Evolutionary conservation across 2,113 vertebrate genomes (phyloP).

Genomic region (Nesogale talazaci): DNA sequence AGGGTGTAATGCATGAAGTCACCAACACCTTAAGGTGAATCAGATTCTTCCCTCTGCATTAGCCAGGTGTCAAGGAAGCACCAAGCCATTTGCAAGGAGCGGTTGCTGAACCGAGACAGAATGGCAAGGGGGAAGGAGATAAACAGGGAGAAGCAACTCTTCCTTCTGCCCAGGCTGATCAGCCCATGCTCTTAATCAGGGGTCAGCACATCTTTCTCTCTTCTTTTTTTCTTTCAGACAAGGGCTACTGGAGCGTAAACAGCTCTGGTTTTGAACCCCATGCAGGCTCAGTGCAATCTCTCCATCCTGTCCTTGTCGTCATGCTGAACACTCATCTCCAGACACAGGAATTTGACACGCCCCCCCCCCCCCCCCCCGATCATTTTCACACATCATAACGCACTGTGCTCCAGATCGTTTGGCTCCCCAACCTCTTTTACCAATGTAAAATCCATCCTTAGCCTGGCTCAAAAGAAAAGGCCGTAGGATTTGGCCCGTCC

Average conservation of each 20-base stretch:
- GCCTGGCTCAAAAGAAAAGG: not conserved
- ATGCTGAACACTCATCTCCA: not conserved
- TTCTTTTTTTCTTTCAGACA: not conserved
- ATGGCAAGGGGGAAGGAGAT: fast-evolving
- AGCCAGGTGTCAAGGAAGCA: constrained; percentile 31
- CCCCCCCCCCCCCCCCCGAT: too few relatives aligned
- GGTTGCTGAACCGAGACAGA: not conserved
- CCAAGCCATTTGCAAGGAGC: not conserved
- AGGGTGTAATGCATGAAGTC: constrained; percentile 57
- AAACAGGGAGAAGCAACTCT: not conserved
- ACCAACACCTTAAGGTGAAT: constrained; percentile 61
- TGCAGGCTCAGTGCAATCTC: not conserved
- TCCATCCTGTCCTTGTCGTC: not conserved
- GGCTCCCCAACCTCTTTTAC: not conserved
- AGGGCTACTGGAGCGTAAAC: not conserved
- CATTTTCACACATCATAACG: not conserved
- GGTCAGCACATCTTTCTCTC: not conserved
- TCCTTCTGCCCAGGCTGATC: not conserved
- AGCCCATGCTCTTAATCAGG: not conserved
- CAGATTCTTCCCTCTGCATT: constrained; percentile 51
- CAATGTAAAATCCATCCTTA: not conserved
- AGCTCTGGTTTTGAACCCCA: not conserved
- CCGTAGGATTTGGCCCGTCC: fast-evolving
- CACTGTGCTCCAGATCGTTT: not conserved
- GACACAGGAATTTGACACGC: not conserved